Conservation (phyloP, 2,888 invertebrate genomes). For the Epistrophe grossulariae region DNA sequence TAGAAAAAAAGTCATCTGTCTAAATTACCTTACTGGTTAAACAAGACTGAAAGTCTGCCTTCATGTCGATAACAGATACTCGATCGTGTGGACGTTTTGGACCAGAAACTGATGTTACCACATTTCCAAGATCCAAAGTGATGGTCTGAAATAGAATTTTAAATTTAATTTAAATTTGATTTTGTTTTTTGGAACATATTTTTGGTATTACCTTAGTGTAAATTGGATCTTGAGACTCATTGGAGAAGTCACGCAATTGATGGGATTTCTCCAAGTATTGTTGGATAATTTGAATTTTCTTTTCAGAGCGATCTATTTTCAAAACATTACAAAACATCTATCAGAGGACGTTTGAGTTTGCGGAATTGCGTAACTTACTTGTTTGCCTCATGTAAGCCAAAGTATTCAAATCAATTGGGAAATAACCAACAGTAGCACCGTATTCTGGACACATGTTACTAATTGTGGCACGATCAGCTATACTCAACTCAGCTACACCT, state of each 20-base stretch:
- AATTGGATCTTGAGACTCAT: constrained; percentile 91
- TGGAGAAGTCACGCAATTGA: constrained; percentile 92
- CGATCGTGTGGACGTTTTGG: constrained; percentile 99
- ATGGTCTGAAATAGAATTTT: constrained; percentile 77
- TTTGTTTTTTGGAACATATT: background rate
- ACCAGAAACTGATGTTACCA: constrained; percentile 97
- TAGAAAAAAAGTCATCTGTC: constrained; percentile 58
- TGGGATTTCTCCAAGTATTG: constrained; percentile 92
- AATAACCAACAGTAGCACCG: constrained; percentile 98
- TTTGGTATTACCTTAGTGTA: constrained; percentile 87
- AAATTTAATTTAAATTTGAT: background rate
- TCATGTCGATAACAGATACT: constrained; percentile 95
- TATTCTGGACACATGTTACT: constrained; percentile 99
- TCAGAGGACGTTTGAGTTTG: background rate
- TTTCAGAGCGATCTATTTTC: constrained; percentile 89
- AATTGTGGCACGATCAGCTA: constrained; percentile 98
- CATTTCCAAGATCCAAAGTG: constrained; percentile 92
- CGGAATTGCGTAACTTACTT: constrained; percentile 84
- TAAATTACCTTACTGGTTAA: constrained; percentile 93
- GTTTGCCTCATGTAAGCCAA: constrained; percentile 94
- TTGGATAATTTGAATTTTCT: constrained; percentile 91
- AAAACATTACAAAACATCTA: too few relatives aligned
- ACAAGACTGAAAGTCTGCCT: constrained; percentile 93
- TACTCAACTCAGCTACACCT: constrained; percentile 94
- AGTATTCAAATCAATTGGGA: constrained; percentile 94